Evolutionary conservation across 1,140 invertebrate genomes (phyloP).

Genomic region (Papilio xuthus): DNA sequence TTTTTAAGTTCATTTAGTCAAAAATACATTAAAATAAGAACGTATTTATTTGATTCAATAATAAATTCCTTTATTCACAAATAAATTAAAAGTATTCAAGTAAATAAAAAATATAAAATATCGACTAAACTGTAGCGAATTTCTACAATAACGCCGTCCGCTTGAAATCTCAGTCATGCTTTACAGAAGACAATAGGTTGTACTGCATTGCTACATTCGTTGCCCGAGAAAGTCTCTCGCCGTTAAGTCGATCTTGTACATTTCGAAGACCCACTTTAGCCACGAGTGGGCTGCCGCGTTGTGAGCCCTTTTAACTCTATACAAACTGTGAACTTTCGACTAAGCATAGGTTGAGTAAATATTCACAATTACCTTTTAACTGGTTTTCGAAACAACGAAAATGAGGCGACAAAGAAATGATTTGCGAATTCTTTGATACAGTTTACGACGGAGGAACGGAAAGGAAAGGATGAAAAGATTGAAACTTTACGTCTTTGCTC

Average conservation of each 20-base stretch:
- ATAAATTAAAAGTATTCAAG: no score
- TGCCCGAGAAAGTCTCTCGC: constrained; percentile 18
- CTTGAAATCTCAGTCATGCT: not conserved
- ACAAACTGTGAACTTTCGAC: not conserved
- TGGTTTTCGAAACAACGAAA: no score
- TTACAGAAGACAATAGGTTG: constrained; percentile 4
- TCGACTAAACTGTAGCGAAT: not conserved
- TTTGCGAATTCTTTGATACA: not conserved
- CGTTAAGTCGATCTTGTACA: not conserved
- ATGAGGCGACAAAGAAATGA: no score
- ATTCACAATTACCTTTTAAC: no score
- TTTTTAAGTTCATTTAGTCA: not conserved
- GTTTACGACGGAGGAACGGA: no score
- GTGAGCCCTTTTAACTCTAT: not conserved
- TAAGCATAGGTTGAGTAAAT: not conserved
- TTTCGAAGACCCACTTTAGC: not conserved
- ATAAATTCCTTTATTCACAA: no score
- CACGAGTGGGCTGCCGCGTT: not conserved
- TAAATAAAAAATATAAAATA: no score
- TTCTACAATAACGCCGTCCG: not conserved
- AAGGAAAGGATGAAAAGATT: not conserved
- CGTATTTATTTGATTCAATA: no score
- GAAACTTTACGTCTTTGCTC: no score
- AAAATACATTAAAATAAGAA: not conserved
- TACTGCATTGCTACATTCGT: constrained; percentile 5